Base-by-base conservation (phyloP, 2,797 vertebrate species). In the Cirrhinus mrigala region DNA sequence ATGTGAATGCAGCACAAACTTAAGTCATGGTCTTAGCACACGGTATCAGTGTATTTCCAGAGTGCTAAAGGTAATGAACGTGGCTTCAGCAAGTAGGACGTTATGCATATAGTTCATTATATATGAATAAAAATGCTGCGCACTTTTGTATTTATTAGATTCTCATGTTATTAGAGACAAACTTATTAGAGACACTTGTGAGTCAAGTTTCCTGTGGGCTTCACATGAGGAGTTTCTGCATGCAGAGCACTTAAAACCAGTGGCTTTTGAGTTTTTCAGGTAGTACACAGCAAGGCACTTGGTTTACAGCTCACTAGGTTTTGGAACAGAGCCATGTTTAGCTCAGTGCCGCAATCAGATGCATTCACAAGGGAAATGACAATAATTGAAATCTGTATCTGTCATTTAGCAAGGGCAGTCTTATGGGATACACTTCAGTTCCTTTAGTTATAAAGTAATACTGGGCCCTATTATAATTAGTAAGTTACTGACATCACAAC, bases 401-500 rank as follows among this genome's bases (percentile, higher is more conserved):
- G 6, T 48, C 71, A 20, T 74, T 52, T 52, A 48, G 58, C 58
- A 48, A 22, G 9, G 29, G 20, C 3, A 29, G 77, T 79, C 58
- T 60, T 20, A 9, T 48, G 77, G 24, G 60, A 64, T 18, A 22
- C 40, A 48, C n/a, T 37, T 60, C 60, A 77, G 52, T n/a, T 37
- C 27, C 29, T 60, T 60, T 78, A n/a, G 37, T 60, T 40, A 11
- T n/a, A 60, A 60, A 46, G n/a, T 60, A 60, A 44, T 52, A 44
- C n/a, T 62, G 20, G 24, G 58, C 64, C 58, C 40, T n/a, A 46
- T 60, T 78, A 44, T 60, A 60, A 46, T 9, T 56, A 24, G n/a
- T 6, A 78, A 20, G 14, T 44, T 82, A 18, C 69, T 73, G 69
- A 62, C 33, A 58, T 60, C 75, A 54, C 33, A 78, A 60, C 37